Evolutionary conservation across 2,888 invertebrate genomes (phyloP), one percentile per base, ranked within the genome.

Genomic region (Dicyrtomina minuta): DNA sequence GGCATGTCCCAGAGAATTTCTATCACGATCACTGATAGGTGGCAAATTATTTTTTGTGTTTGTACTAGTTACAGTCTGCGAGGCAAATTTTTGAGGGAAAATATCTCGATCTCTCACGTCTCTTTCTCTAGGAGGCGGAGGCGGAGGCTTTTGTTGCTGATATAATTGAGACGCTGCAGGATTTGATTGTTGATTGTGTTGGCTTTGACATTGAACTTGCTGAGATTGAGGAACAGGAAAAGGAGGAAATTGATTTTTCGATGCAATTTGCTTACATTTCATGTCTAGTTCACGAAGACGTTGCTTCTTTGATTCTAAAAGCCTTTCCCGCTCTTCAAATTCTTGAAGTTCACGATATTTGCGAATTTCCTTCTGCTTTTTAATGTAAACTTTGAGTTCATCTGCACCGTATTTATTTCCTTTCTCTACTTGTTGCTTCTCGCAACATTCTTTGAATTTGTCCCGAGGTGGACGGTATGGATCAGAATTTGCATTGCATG

Each of bases 321-420:
- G 69, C 20, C 49, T 43, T 56, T 74, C 68, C 53, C 71, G 70
- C 33, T 73, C 71, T 49, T 70, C 66, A 13, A 49, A 65, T 46
- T 77, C 74, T 49, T 66, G 68, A 13, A 69, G 3, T 44, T 74
- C 72, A 26, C 73, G 71, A 2, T 69, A 20, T 56, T 56, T 60
- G 43, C 77, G 56, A 1, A 70, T n/a, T 26, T 75, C 74, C 33
- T 70, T 72, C 51, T 75, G 75, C 22, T 73, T 75, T 59, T 64
- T 66, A 56, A 77, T 77, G 53, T 70, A 70, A 27, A n/a, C 12
- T 51, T 70, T 70, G 10, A 70, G 43, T 27, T 70, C 70, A 15
- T 65, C 68, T 3, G 60, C 41, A 5, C 33, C 68, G 51, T 60
- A 68, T 26, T 66, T 66, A 26, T 58, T 66, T 15, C 24, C 33